Base-by-base conservation (phyloP, 2,888 invertebrate genomes). In the Synanthedon myopaeformis region DNA sequence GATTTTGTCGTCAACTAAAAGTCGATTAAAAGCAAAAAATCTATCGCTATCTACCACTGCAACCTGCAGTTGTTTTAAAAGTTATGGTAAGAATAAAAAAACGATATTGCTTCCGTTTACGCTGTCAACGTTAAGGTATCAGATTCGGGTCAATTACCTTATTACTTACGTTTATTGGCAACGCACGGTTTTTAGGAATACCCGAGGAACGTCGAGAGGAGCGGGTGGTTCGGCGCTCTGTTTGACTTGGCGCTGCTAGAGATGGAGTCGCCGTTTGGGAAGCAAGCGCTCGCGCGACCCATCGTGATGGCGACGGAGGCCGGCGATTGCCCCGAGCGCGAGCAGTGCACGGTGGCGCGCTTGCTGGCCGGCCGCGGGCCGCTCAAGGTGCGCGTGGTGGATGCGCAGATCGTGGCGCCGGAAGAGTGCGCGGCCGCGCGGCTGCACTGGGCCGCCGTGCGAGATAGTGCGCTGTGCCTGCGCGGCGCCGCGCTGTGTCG, bases 241-340 rank as follows among this genome's bases (percentile, higher is more conserved):
- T 56, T 59, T 42, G 78, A 74, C 62, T 59, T 77, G 56, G 81
- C 82, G 41, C 62, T 81, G 63, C 67, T 77, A 54, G 76, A 79
- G 70, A 63, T 82, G 64, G 77, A 73, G 63, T 58, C 59, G 59
- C 70, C 80, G 42, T 76, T 77, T 62, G 74, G 66, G 12, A 58
- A 55, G 42, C 66, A 52, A 52, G 66, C 69, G 54, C 54, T 54
- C 58, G 64, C 71, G 59, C 73, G 69, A 12, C 73, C 83, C 57
- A 76, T 82, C 57, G 62, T 79, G 42, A 69, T 78, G 74, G 78
- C 76, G 42, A 64, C 67, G 23, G 53, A 59, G 56, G 62, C 60
- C 23, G 61, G 52, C 19, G 73, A 76, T 59, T 76, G 49, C 61
- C 62, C 4, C 12, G 48, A 12, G 42, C 53, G 56, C 57, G 45